Conservation (phyloP, 2,888 invertebrate species). For the Drosophila rellima region DNA sequence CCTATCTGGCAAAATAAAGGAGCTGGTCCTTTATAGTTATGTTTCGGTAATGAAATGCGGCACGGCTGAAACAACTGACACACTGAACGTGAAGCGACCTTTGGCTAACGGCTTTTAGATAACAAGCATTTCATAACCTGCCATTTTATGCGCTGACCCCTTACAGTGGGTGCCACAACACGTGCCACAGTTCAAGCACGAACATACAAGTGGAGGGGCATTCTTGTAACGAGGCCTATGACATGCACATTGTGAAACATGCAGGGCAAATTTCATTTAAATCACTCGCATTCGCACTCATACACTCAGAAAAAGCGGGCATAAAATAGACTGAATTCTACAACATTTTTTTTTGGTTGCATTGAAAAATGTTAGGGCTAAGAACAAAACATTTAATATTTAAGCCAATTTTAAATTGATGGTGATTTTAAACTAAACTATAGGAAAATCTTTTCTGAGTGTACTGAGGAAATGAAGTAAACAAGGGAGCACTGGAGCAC, state of each 20-base stretch:
- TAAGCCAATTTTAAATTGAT: too few species aligned
- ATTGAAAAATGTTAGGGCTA: too few species aligned
- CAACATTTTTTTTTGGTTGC: too few species aligned
- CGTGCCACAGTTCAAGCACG: slow-evolving; percentile 37
- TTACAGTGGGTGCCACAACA: slow-evolving; percentile 4
- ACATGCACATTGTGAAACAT: slow-evolving; percentile 6
- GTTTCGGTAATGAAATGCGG: slow-evolving; percentile 43
- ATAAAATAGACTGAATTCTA: too few species aligned
- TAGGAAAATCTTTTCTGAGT: background rate
- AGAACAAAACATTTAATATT: too few species aligned
- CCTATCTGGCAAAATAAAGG: background rate
- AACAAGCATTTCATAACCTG: slow-evolving; percentile 39
- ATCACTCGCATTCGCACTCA: slow-evolving; percentile 35
- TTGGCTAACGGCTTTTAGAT: slow-evolving; percentile 54
- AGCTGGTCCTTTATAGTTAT: background rate
- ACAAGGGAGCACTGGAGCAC: slow-evolving; percentile 33
- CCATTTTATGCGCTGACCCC: slow-evolving; percentile 17
- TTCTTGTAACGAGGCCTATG: background rate
- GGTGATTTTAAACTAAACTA: background rate
- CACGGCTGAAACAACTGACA: slow-evolving; percentile 26
- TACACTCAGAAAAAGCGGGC: background rate
- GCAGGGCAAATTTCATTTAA: slow-evolving; percentile 59
- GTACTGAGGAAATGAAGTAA: background rate
- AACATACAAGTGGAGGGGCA: slow-evolving; percentile 6
- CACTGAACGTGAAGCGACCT: slow-evolving; percentile 22